A percentile compares a stretch with the other conserved stretches of the same genome.
Evolutionary conservation across 2,888 invertebrate genomes (phyloP).

Genomic region (Pyrrhosoma nymphula): DNA sequence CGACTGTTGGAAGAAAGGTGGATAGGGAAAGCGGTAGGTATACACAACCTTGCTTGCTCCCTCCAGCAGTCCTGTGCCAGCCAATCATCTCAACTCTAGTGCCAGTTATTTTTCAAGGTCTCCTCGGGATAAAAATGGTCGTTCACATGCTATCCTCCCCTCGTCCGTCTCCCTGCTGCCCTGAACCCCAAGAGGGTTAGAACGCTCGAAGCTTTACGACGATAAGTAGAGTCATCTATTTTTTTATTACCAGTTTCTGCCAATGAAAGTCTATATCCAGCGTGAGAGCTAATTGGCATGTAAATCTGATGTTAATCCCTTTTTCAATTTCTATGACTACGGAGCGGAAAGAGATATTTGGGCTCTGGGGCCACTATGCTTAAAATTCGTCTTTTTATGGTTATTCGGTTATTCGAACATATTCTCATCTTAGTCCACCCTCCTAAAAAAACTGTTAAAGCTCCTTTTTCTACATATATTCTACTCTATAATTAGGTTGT

Average conservation of each 20-base stretch:
- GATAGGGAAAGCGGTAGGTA: neutral
- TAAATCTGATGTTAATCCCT: neutral
- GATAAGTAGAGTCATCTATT: neutral
- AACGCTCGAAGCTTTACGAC: neutral
- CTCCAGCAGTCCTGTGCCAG: neutral
- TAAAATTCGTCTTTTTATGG: no score
- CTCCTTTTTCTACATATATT: no score
- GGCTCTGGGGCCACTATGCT: no score
- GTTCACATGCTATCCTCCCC: neutral
- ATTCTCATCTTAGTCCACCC: no score
- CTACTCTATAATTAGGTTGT: no score
- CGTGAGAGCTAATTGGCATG: neutral
- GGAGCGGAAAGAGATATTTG: no score
- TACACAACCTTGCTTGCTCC: neutral
- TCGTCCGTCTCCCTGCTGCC: neutral
- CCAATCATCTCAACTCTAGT: neutral
- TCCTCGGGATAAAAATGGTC: neutral
- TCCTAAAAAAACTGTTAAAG: no score
- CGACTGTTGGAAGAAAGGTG: neutral
- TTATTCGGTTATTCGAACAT: no score
- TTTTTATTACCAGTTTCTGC: neutral
- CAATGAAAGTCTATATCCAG: neutral
- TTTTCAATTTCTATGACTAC: no score
- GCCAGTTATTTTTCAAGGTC: slow-evolving; percentile 39
- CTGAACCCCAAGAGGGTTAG: neutral